Conservation (phyloP, 37 sponge, comb jelly and placozoan species). For the Petrosia ficiformis region DNA sequence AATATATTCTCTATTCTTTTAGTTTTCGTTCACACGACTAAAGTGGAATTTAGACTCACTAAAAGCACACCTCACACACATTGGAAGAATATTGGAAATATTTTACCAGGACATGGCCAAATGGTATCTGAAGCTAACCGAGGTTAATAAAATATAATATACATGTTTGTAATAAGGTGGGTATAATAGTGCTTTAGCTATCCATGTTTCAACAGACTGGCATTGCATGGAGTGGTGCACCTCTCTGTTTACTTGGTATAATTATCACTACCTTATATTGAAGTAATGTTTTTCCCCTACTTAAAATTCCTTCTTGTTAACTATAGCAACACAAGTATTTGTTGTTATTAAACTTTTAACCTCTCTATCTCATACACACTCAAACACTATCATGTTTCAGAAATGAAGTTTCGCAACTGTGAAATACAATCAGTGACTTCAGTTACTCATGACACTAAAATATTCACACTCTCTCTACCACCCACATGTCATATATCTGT, state of each 20-base stretch:
- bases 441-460: constrained; percentile 75
- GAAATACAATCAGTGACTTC: constrained; percentile 28
- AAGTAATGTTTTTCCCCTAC: too few species aligned
- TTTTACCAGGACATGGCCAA: constrained; percentile 10
- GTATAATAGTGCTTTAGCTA: neutral
- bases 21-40: constrained; percentile 1
- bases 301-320: too few species aligned
- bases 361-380: too few species aligned
- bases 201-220: neutral
- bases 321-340: too few species aligned
- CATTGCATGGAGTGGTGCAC: neutral
- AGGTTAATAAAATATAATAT: constrained; percentile 23
- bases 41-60: constrained; percentile 30
- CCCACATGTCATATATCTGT: constrained; percentile 55
- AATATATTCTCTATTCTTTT: neutral
- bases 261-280: too few species aligned
- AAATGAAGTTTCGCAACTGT: constrained; percentile 30
- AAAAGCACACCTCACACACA: constrained; percentile 7
- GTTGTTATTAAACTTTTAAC: too few species aligned
- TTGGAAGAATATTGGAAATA: constrained; percentile 46
- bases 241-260: too few species aligned
- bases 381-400: too few species aligned
- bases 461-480: constrained; percentile 71
- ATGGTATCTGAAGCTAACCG: constrained; percentile 16
- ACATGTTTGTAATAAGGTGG: neutral